Base-by-base conservation (phyloP, 2,113 vertebrate genomes). In the Xiphorhynchus elegans region DNA sequence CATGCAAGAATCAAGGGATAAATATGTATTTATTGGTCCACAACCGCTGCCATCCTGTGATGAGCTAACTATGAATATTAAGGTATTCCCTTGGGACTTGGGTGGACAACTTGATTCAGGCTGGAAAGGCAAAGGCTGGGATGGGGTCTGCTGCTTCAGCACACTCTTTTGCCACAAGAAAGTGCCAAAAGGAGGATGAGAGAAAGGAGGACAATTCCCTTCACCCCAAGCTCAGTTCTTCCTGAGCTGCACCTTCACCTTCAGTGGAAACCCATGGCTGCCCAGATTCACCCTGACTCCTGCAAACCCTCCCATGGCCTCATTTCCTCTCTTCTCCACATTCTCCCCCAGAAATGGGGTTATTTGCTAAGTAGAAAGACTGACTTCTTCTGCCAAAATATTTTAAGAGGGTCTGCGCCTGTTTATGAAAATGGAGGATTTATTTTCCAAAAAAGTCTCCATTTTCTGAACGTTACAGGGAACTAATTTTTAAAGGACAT, bases 321-420 rank as follows among this genome's bases (percentile, higher is more conserved):
- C 96, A 89, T 89, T 92, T 95, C 92, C 93, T 94, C 87, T 76
- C 93, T 95, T 93, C 84, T 96, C 81, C 47, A 1, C 81, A 89
- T 91, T 84, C 90, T 96, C 83, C 94, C 79, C 83, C 92, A 77
- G 76, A 93, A 86, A 44, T 5, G 52, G 42, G 46, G 80, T 75
- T 95, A 81, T 93, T 73, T 93, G 35, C 89, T 92, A 87, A 92
- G 89, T 87, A 95, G 94, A 90, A 77, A n/a, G 33, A n/a, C 52
- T 29, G 49, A 17, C 29, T 56, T 66, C 46, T 56, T 56, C 56
- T 24, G 6, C 13, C 37, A 37, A 81, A 84, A 37, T 49, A 29
- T 84, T 96, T 95, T 92, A 91, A 96, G 89, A 81, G 10, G 17
- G n/a, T 16, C 40, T 52, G 26, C 42, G 21, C 28, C 70, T 85